Evolutionary conservation across 2,797 vertebrate genomes (phyloP).

Genomic region (Myioborus melanocephalus): DNA sequence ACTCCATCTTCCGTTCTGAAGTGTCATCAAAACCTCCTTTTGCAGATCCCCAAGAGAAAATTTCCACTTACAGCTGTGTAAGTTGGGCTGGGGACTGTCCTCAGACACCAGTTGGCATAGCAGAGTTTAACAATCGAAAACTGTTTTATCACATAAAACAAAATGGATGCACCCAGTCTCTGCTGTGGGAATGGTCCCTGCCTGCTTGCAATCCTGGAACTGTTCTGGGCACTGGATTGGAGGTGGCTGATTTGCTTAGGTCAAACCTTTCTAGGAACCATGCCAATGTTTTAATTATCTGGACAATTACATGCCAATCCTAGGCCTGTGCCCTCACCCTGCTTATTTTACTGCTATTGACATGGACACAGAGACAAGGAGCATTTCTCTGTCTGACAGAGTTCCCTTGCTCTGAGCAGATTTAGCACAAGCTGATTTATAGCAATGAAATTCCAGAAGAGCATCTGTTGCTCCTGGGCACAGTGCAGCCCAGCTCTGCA

Average conservation of each 20-base stretch:
- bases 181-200: background rate
- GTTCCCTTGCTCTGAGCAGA: background rate
- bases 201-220: background rate
- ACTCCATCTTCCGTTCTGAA: background rate
- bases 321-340: background rate
- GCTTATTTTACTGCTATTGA: background rate
- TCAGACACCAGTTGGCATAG: rapidly evolving
- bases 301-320: rapidly evolving
- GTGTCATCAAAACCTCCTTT: background rate
- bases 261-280: background rate
- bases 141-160: background rate
- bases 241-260: background rate
- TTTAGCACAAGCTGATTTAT: background rate
- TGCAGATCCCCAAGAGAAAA: background rate
- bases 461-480: background rate
- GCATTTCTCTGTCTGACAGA: background rate
- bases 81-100: background rate
- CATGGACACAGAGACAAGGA: background rate
- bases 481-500: background rate
- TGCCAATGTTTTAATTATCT: background rate
- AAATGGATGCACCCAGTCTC: background rate
- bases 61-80: background rate
- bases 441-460: background rate
- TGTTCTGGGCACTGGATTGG: background rate
- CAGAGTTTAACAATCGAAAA: background rate